A percentile compares a stretch with the other conserved stretches of the same genome.
Evolutionary conservation across 2,797 vertebrate species (phyloP).

Genomic region (Peromyscus attwateri): DNA sequence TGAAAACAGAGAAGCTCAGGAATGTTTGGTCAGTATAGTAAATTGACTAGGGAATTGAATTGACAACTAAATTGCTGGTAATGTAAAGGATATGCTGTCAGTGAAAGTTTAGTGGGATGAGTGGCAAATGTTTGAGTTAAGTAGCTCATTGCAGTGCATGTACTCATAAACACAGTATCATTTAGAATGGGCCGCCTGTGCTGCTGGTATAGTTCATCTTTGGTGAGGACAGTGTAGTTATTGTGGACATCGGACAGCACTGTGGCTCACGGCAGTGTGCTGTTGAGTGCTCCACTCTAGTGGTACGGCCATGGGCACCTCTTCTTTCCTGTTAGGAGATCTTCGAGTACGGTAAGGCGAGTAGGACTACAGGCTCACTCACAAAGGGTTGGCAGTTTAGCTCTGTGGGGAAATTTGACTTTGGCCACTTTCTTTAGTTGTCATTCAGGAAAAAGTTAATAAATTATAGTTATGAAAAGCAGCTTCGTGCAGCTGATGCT

Average conservation of each 20-base stretch:
- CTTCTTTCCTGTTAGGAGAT: background rate
- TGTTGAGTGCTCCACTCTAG: background rate
- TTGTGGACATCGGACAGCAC: background rate
- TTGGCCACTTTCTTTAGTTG: conserved; percentile 23
- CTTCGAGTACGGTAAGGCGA: background rate
- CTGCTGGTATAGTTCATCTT: background rate
- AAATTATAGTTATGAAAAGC: conserved; percentile 50
- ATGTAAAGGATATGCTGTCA: background rate
- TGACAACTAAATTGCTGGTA: background rate
- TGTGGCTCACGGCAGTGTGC: background rate
- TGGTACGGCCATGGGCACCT: background rate
- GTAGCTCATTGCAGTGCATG: conserved; percentile 36
- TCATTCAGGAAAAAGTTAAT: conserved; percentile 45
- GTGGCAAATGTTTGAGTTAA: conserved; percentile 55
- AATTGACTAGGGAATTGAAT: conserved; percentile 42
- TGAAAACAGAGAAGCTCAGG: conserved; percentile 26
- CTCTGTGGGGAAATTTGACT: conserved; percentile 11
- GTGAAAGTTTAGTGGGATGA: background rate
- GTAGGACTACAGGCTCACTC: background rate
- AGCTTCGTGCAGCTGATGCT: background rate
- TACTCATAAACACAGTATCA: background rate
- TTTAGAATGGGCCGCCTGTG: background rate
- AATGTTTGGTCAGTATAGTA: conserved; percentile 41
- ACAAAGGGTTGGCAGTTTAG: conserved; percentile 22
- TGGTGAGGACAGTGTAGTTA: background rate